Evolutionary conservation across 92 coral and sea anemone genomes (phyloP), one percentile per base, ranked within the genome.

Genomic region (Epizoanthus ramosus): DNA sequence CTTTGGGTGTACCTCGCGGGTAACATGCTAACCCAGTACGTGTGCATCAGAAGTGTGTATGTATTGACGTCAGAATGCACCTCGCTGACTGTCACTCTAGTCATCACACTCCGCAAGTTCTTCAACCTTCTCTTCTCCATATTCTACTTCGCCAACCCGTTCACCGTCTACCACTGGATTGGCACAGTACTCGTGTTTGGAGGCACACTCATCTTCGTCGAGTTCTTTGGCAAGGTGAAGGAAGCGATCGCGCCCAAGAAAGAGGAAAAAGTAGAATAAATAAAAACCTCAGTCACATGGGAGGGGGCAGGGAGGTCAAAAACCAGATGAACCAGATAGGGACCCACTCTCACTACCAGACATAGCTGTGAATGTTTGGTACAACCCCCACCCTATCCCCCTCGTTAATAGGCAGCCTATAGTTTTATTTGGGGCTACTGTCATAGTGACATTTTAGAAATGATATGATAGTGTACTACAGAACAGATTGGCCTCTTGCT

Each of bases 1-100:
- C 89, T 96, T 4, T 96, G 99, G 99, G 88, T 92, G 21, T 96
- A 92, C 79, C 81, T 95, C 19, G 68, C 88, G 35, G 99, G 99
- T 25, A 96, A 96, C 80, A 79, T 94, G 73, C 60, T 93, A 83
- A 96, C 96, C 79, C 99, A 96, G 74, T 96, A 93, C 80, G 79
- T 92, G 45, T 96, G 99, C 75, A 93, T 96, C 68, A 88, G 96
- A 12, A 90, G 98, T 58, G 99, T 96, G 43, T 96, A 93, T 81
- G 85, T 90, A 21, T 91, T 96, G 85, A 93, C 98, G 76, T 93
- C 99, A 80, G 99, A 96, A 79, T 89, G 92, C 84, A 84, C 98
- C 16, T 96, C 99, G 16, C 89, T 96, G 59, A 91, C 99, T 61
- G 99, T 96, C 86, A 96, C 99, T 45, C 94, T 96, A 10, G 96